Evolutionary conservation across 2,113 vertebrate species (phyloP).

Genomic region (Phalacrocorax pelagicus): DNA sequence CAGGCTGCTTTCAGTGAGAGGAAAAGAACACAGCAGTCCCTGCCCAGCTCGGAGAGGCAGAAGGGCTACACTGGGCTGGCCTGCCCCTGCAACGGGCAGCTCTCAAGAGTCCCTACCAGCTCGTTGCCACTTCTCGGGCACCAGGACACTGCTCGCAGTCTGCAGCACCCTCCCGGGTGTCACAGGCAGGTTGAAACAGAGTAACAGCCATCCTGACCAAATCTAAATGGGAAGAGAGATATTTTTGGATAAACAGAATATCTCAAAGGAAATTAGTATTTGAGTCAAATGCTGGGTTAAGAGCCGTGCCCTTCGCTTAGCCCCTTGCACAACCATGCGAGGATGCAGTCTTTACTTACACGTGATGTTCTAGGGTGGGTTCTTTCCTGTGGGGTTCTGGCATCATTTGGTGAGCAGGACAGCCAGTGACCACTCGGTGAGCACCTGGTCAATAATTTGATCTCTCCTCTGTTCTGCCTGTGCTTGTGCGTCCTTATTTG

Average conservation of each 20-base stretch:
- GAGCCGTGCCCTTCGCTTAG: background rate
- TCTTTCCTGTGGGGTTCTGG: background rate
- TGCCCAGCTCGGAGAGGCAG: background rate
- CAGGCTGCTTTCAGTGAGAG: background rate
- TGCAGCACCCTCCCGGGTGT: background rate
- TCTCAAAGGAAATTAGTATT: background rate
- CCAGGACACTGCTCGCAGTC: background rate
- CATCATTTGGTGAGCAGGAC: background rate
- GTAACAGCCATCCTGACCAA: background rate
- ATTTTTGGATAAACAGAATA: background rate
- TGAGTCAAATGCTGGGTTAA: background rate
- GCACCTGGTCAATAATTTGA: background rate
- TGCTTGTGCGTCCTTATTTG: background rate
- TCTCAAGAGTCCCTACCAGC: background rate
- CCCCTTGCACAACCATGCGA: background rate
- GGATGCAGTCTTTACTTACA: background rate
- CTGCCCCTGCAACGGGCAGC: background rate
- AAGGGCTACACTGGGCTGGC: background rate
- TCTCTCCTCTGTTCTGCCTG: background rate
- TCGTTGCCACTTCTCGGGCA: accelerated
- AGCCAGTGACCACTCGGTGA: background rate
- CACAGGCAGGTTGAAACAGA: background rate
- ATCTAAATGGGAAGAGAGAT: background rate
- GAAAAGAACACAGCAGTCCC: background rate
- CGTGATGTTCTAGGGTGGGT: background rate